Base-by-base conservation (phyloP, 2,888 invertebrate species). In the Serripes groenlandicus region DNA sequence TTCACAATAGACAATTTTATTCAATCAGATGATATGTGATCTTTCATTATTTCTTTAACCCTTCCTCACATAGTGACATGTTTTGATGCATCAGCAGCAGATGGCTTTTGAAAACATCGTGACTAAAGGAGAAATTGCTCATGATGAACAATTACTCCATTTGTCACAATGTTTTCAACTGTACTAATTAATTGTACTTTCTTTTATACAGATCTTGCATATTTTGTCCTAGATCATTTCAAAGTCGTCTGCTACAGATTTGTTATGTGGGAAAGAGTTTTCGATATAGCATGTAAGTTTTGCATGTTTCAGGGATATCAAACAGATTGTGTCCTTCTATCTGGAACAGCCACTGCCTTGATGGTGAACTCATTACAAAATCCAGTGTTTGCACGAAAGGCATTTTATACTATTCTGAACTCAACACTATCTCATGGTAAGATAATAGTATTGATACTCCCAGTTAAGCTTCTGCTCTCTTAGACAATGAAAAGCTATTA, bases 311-410 rank as follows among this genome's bases (percentile, higher is more conserved):
- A 91, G 91, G 78, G 78, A 28, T 88, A 81, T 72, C 73, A 79
- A 35, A 76, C 83, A 66, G 91, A 92, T 28, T 87, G 88, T 81
- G 80, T 85, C 3, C 66, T 91, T 30, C 74, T 92, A 52, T 76
- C 87, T 68, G 91, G 91, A 1, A 91, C 91, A 62, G 86, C 91
- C 34, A 42, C 88, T 18, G 68, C 86, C 11, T 81, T 91, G 66
- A 52, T 90, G 52, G 75, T 91, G 69, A 87, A 84, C 66, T 75
- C 86, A 58, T 75, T 78, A 56, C 66, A 75, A 21, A 26, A 69
- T 23, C 49, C 62, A 26, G 54, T 54, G 1, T 21, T 11, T 7
- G 71, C 76, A 52, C 58, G 74, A 11, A 30, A 26, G 15, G 54
- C 66, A 11, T 81, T 86, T 64, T 18, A 70, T 34, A 54, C 23